These are phyloP conservation scores for Anguilla japonica DNA, from an alignment of 2,113 vertebrate species.

Conservation along the genomic window DNA sequence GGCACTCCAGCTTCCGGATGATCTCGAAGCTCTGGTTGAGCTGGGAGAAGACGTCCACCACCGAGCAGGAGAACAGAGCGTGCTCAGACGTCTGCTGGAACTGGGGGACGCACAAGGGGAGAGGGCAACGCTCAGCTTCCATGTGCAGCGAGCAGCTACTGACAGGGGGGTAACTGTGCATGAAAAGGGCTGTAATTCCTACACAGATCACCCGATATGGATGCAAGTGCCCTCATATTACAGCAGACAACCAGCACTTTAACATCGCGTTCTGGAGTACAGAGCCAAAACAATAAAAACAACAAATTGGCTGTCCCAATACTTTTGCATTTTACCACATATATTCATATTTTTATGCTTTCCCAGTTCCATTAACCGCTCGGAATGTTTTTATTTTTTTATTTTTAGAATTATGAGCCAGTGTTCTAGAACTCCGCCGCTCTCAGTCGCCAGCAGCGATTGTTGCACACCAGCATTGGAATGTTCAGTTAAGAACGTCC, in stretches of 20 bases:
- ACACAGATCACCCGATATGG: too few relatives aligned
- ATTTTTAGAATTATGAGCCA: too few relatives aligned
- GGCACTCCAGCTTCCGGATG: conserved; percentile 95
- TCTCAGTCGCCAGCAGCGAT: too few relatives aligned
- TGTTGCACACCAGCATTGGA: too few relatives aligned
- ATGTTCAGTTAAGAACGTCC: too few relatives aligned
- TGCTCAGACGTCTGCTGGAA: conserved; percentile 98
- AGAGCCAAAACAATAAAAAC: conserved; percentile 62
- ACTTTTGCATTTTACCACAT: not conserved
- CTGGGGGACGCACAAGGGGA: conserved; percentile 58
- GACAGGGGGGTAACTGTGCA: not conserved
- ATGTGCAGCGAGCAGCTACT: too few relatives aligned
- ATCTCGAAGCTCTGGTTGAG: conserved; percentile 99
- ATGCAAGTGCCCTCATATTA: too few relatives aligned
- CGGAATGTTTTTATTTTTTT: too few relatives aligned
- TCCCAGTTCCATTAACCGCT: not conserved
- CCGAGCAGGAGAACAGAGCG: conserved; percentile 93
- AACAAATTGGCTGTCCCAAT: not conserved
- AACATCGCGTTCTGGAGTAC: conserved; percentile 78
- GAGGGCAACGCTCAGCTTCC: not conserved
- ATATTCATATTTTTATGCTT: not conserved
- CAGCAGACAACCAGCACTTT: too few relatives aligned
- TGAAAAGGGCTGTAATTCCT: too few relatives aligned
- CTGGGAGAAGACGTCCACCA: conserved; percentile 97
- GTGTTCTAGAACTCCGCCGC: too few relatives aligned